phyloP scores from a whole-genome alignment of 2,113 vertebrate genomes.

The Austrofundulus limnaeus region DNA sequence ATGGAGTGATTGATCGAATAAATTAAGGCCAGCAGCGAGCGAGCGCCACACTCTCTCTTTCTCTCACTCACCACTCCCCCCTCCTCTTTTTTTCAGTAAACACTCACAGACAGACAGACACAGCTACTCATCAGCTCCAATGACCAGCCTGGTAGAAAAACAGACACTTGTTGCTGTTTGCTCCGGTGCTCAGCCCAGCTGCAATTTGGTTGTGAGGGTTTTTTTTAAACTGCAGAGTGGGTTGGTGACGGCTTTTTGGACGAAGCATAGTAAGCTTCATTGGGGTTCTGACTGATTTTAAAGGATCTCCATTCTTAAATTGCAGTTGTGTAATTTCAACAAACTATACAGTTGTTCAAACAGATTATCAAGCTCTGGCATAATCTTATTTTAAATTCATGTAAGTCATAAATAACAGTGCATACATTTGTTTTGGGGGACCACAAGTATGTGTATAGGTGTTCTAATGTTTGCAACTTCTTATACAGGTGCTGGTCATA shows the following conservation, averaged over 20 bases:
- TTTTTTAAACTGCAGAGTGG: slow-evolving; percentile 25
- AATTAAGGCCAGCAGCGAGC: slow-evolving; percentile 63
- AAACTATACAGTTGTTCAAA: background rate
- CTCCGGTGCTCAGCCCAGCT: slow-evolving; percentile 32
- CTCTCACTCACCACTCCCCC: slow-evolving; percentile 8
- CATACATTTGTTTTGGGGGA: too few relatives aligned
- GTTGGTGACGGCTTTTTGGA: slow-evolving; percentile 8
- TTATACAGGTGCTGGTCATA: too few relatives aligned
- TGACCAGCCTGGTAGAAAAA: slow-evolving; percentile 41
- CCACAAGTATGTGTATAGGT: too few relatives aligned
- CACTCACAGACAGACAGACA: slow-evolving; percentile 36
- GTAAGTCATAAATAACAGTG: too few relatives aligned
- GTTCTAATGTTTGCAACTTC: too few relatives aligned
- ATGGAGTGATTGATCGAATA: slow-evolving; percentile 74
- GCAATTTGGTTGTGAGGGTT: slow-evolving; percentile 23
- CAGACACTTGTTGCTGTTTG: slow-evolving; percentile 59
- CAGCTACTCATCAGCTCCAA: slow-evolving; percentile 35
- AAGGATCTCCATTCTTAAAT: slow-evolving; percentile 4
- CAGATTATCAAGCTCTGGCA: too few relatives aligned
- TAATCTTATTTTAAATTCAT: too few relatives aligned
- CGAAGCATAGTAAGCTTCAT: background rate
- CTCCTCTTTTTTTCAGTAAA: background rate
- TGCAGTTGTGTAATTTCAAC: background rate
- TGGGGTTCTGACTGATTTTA: background rate
- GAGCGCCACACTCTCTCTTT: slow-evolving; percentile 14